A percentile compares a stretch with the other conserved stretches of the same genome.
phyloP scores from a whole-genome alignment of 2,113 vertebrate genomes.

The Heptranchias perlo region DNA sequence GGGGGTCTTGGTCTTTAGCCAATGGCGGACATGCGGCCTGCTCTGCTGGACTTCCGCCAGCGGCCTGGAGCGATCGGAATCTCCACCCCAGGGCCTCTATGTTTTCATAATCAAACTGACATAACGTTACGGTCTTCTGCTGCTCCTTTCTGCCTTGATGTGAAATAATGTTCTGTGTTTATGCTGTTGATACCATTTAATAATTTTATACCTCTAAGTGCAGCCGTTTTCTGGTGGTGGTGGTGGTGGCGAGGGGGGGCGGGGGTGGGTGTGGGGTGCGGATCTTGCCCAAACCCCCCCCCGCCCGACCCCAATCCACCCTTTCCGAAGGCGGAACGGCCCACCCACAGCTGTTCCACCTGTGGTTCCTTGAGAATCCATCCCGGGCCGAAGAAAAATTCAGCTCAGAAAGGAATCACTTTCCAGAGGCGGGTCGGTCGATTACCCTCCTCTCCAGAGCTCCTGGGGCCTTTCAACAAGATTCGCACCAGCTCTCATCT shows the following conservation, averaged over 20 bases:
- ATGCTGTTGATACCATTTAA: not conserved
- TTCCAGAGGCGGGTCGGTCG: no score
- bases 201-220: not conserved
- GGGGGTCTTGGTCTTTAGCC: not conserved
- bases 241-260: no score
- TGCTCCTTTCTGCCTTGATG: not conserved
- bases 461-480: not conserved
- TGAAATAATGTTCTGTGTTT: not conserved
- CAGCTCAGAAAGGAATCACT: not conserved
- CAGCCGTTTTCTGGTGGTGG: no score
- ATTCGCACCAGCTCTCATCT: not conserved
- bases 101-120: not conserved
- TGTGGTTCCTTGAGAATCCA: not conserved
- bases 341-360: not conserved
- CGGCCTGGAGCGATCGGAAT: not conserved
- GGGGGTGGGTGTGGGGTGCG: no score
- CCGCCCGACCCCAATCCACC: no score
- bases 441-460: not conserved
- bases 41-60: not conserved
- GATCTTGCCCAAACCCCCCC: no score
- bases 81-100: not conserved
- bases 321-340: not conserved
- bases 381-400: not conserved
- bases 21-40: not conserved
- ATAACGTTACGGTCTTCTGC: not conserved